These are phyloP conservation scores for Puntigrus tetrazona DNA, from an alignment of 2,113 vertebrate species.

Conservation along the genomic window DNA sequence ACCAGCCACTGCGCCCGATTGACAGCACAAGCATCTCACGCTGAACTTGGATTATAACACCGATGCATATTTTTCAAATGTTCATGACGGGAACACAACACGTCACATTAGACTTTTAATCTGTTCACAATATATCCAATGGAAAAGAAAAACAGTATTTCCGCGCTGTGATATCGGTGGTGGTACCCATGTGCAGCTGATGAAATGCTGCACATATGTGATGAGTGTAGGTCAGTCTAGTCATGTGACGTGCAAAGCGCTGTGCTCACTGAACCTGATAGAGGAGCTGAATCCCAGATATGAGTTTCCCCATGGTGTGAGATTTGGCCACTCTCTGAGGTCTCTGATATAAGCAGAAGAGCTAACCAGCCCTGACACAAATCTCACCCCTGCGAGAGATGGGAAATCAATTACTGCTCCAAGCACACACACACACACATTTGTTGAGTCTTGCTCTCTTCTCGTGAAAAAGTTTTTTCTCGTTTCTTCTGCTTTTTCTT, in stretches of 20 bases:
- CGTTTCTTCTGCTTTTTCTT: not conserved
- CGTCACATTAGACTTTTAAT: not conserved
- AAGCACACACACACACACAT: conserved; percentile 26
- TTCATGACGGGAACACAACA: not conserved
- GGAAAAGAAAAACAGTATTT: not conserved
- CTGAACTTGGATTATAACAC: not conserved
- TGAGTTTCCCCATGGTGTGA: conserved; percentile 52
- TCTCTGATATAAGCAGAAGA: conserved; percentile 63
- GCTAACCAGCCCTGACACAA: conserved; percentile 61
- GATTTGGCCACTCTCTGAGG: conserved; percentile 55
- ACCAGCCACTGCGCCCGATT: not conserved
- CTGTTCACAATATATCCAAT: not conserved
- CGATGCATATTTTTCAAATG: not conserved
- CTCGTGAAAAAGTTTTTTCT: conserved; percentile 17
- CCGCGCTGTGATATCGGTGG: not conserved
- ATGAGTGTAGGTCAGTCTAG: conserved; percentile 35
- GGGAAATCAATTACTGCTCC: conserved; percentile 62
- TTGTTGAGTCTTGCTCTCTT: conserved; percentile 38
- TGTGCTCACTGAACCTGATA: conserved; percentile 22
- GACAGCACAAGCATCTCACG: not conserved
- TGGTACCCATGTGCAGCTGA: not conserved
- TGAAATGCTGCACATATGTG: conserved; percentile 28
- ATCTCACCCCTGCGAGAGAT: conserved; percentile 56
- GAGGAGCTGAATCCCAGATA: conserved; percentile 48
- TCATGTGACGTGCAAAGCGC: not conserved